Conservation (phyloP, 2,888 invertebrate genomes). For the Polymixis flavicincta region DNA sequence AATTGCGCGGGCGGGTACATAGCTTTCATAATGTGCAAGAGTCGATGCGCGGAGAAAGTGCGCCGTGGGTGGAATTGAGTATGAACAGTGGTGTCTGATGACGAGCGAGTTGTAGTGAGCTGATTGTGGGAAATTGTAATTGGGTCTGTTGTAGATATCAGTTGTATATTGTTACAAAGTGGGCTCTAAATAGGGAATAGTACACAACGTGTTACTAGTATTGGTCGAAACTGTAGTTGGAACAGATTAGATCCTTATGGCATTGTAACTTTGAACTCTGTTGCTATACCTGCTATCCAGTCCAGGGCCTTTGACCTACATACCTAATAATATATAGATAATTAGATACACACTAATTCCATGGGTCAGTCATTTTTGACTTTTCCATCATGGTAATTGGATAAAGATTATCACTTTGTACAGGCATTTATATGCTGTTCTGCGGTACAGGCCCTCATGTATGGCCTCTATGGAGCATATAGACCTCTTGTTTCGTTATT, state of each 20-base stretch:
- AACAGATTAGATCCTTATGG: not conserved
- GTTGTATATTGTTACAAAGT: slow-evolving; percentile 10
- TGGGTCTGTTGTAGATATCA: slow-evolving; percentile 49
- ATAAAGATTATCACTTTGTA: not conserved
- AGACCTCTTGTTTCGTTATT: not conserved
- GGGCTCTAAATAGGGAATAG: not conserved
- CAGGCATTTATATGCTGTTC: too few relatives aligned
- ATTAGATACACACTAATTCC: too few relatives aligned
- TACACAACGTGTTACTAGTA: not conserved
- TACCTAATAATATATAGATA: too few relatives aligned
- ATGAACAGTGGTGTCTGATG: slow-evolving; percentile 58
- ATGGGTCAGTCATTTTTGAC: too few relatives aligned
- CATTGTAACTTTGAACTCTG: not conserved
- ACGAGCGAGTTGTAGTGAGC: slow-evolving; percentile 36
- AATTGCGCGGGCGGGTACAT: slow-evolving; percentile 76
- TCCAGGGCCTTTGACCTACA: too few relatives aligned
- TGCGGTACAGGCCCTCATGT: not conserved
- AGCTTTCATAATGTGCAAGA: slow-evolving; percentile 51
- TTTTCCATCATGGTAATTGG: not conserved
- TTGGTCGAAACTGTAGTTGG: not conserved
- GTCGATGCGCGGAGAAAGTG: slow-evolving; percentile 60
- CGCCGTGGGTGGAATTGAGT: slow-evolving; percentile 69
- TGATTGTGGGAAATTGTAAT: slow-evolving; percentile 63
- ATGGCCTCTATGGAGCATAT: not conserved
- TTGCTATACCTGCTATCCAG: not conserved